Conservation (phyloP, 2,113 vertebrate species). For the Pseudonaja textilis region DNA sequence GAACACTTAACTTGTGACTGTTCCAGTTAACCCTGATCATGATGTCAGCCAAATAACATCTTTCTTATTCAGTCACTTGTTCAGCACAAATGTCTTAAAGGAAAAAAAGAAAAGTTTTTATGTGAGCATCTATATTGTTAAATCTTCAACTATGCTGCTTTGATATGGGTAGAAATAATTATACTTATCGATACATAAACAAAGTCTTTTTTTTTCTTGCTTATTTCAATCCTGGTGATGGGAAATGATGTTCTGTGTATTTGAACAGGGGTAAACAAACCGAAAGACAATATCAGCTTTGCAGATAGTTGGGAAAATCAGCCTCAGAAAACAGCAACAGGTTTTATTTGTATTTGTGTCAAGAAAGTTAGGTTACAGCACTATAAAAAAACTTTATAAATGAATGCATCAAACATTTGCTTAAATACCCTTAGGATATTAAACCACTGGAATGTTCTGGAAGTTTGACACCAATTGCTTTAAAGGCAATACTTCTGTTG, state of each 20-base stretch:
- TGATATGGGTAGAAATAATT: background rate
- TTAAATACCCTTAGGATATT: background rate
- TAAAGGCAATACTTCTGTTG: background rate
- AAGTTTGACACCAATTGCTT: background rate
- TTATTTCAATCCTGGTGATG: background rate
- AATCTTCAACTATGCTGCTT: background rate
- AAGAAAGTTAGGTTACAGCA: background rate
- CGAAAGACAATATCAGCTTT: background rate
- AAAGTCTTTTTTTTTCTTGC: background rate
- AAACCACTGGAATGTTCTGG: background rate
- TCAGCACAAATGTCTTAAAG: background rate
- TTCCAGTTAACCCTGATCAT: background rate
- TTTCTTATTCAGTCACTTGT: background rate
- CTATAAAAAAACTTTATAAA: background rate
- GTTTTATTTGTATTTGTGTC: background rate
- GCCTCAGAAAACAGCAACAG: background rate
- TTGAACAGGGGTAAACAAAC: background rate
- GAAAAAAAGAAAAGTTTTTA: background rate
- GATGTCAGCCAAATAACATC: background rate
- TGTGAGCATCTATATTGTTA: background rate
- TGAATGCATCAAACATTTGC: background rate
- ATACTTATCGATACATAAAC: background rate
- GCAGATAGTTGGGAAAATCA: background rate
- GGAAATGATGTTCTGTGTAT: background rate
- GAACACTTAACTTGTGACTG: background rate